Evolutionary conservation across 2,888 invertebrate genomes (phyloP).

Genomic region (Tupiocoris notatus): DNA sequence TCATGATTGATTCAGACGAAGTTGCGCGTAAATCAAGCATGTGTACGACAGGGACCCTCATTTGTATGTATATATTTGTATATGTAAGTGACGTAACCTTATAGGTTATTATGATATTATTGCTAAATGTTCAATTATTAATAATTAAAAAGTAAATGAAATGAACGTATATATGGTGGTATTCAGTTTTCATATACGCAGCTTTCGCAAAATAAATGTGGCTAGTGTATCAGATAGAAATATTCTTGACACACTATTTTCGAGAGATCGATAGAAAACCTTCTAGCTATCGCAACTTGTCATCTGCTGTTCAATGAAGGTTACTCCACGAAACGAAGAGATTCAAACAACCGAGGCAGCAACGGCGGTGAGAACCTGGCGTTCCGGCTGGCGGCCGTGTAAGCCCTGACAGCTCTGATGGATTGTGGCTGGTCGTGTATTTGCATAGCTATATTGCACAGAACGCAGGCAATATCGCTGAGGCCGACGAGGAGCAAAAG

Average conservation of each 20-base stretch:
- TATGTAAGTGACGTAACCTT: no score
- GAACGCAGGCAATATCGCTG: neutral
- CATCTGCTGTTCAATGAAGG: neutral
- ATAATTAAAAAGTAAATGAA: no score
- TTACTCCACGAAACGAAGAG: neutral
- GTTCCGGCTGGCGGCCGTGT: neutral
- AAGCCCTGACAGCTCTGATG: conserved; percentile 25
- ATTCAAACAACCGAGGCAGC: neutral
- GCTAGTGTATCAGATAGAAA: no score
- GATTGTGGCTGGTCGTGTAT: conserved; percentile 23
- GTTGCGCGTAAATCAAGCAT: no score
- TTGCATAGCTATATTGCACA: conserved; percentile 35
- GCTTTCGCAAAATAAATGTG: no score
- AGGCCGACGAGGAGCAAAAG: neutral
- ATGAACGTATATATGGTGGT: no score
- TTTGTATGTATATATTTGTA: no score
- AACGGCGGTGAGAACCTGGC: neutral
- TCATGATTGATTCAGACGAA: no score
- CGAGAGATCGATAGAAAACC: neutral
- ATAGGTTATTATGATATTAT: no score
- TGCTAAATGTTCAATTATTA: no score
- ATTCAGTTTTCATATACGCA: no score
- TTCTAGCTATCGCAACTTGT: neutral
- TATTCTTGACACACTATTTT: neutral
- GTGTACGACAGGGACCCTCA: no score